phyloP scores from a whole-genome alignment of 2,888 invertebrate species.

The Phengaris alcon region DNA sequence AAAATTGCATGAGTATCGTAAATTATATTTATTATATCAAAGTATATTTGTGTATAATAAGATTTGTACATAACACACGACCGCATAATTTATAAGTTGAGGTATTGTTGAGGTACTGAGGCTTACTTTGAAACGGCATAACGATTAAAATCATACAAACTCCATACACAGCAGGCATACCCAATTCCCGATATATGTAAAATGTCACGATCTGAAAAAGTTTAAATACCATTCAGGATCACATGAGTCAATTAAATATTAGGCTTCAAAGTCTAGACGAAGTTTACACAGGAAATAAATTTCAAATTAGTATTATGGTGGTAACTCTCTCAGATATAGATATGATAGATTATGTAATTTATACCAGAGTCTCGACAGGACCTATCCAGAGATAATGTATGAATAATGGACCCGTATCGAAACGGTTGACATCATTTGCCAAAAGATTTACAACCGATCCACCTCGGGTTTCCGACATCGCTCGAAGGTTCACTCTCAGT shows the following conservation, averaged over 20 bases:
- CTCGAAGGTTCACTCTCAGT: constrained; percentile 65
- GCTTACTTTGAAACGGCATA: constrained; percentile 73
- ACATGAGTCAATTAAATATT: not conserved
- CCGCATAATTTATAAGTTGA: too few species aligned
- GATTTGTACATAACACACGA: too few species aligned
- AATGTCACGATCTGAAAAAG: constrained; percentile 60
- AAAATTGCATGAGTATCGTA: constrained; percentile 23
- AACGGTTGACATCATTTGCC: constrained; percentile 88
- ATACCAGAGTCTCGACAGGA: constrained; percentile 83
- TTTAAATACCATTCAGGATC: not conserved
- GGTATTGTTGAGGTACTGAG: not conserved
- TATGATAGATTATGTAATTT: constrained; percentile 27
- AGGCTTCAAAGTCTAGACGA: not conserved
- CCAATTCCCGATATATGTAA: constrained; percentile 78
- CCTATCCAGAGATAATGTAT: constrained; percentile 88
- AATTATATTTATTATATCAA: not conserved
- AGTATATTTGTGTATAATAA: too few species aligned
- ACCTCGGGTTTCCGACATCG: constrained; percentile 63
- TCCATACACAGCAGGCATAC: constrained; percentile 75
- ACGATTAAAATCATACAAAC: constrained; percentile 68
- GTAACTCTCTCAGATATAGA: not conserved
- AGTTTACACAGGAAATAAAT: too few species aligned
- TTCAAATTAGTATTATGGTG: not conserved
- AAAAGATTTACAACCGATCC: constrained; percentile 80
- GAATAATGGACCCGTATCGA: constrained; percentile 84